Percentiles rank a stretch among this genome's conserved stretches.
Evolutionary conservation across 2,797 vertebrate genomes (phyloP).

Genomic region (Macrochelys suwanniensis): DNA sequence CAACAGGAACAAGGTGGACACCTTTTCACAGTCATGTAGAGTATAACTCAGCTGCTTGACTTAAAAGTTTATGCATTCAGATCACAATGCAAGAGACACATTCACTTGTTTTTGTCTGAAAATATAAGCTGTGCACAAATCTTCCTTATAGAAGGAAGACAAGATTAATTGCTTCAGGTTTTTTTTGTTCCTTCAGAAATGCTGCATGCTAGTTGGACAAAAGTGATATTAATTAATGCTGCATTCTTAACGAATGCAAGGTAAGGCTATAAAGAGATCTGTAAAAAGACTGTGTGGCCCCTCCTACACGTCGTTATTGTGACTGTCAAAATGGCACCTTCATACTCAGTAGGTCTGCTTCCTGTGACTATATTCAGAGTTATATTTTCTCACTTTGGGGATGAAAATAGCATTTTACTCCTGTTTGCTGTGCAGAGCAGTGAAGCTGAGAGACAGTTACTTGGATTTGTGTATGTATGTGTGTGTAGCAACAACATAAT

Average conservation of each 20-base stretch:
- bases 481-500: neutral
- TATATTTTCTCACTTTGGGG: neutral
- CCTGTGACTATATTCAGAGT: neutral
- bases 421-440: neutral
- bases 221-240: neutral
- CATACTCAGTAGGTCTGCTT: neutral
- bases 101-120: conserved; percentile 1
- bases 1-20: conserved; percentile 7
- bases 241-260: conserved; percentile 13
- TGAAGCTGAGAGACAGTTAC: neutral
- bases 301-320: neutral
- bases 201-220: conserved; percentile 5
- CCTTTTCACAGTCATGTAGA: neutral
- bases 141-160: neutral
- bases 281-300: neutral
- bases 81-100: neutral
- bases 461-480: accelerated
- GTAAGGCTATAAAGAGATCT: neutral
- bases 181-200: neutral
- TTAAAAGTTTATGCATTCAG: neutral
- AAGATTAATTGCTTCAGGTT: neutral
- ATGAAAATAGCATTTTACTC: conserved; percentile 1
- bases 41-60: neutral
- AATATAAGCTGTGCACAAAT: neutral
- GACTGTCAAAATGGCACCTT: neutral